Conservation (phyloP, 2,113 vertebrate genomes). For the Xyrauchen texanus region DNA sequence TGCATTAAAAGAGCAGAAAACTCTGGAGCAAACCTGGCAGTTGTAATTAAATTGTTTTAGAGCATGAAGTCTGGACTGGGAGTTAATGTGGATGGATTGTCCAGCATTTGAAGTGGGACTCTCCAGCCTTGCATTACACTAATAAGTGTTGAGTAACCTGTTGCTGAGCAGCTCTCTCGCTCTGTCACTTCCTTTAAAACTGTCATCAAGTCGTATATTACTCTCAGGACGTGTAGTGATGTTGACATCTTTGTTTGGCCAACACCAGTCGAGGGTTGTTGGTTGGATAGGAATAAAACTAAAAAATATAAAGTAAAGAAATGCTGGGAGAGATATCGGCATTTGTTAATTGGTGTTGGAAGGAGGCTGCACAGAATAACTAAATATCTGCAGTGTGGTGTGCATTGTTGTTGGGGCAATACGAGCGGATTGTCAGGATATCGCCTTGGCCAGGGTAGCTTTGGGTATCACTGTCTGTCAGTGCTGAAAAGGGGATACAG, state of each 20-base stretch:
- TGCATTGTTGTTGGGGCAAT: constrained; percentile 58
- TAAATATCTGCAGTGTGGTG: constrained; percentile 58
- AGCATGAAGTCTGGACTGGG: constrained; percentile 1
- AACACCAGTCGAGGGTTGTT: constrained; percentile 53
- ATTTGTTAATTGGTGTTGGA: constrained; percentile 65
- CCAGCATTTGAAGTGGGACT: constrained; percentile 48
- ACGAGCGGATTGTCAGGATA: constrained; percentile 59
- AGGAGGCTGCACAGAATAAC: constrained; percentile 53
- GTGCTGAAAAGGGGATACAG: constrained; percentile 43
- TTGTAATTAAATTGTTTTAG: constrained; percentile 1
- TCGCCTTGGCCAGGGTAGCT: constrained; percentile 51
- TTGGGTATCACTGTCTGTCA: constrained; percentile 42
- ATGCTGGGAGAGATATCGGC: constrained; percentile 32
- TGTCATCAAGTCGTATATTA: constrained; percentile 80
- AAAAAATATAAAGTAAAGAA: constrained; percentile 16
- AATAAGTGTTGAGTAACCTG: constrained; percentile 67
- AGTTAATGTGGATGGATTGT: constrained; percentile 32
- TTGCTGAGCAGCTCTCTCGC: constrained; percentile 70
- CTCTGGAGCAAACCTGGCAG: neutral
- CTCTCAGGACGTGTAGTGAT: constrained; percentile 57
- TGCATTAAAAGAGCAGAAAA: neutral
- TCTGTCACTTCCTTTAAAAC: constrained; percentile 71
- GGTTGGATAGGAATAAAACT: constrained; percentile 47
- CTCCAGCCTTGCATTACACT: constrained; percentile 49
- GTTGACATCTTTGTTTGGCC: constrained; percentile 70